Percentiles rank a stretch among this genome's conserved stretches.
These are phyloP conservation scores for Numenius phaeopus DNA, from an alignment of 2,797 vertebrate genomes.

Conservation along the genomic window DNA sequence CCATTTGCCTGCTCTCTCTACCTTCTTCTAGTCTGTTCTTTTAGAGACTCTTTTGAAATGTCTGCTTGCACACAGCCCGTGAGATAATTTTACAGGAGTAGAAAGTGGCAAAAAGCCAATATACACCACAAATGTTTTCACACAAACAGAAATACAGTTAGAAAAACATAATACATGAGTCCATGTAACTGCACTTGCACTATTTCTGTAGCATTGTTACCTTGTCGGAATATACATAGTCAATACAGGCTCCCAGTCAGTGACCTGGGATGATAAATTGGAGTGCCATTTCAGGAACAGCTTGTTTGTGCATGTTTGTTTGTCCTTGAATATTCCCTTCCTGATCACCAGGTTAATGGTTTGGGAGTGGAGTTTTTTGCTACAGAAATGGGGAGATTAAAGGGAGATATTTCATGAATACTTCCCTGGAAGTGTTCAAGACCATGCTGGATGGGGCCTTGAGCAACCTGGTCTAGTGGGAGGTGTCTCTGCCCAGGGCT, in stretches of 20 bases:
- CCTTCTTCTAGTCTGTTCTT: background rate
- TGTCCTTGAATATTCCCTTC: background rate
- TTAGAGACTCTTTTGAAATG: background rate
- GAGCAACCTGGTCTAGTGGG: too few species aligned
- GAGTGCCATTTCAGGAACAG: background rate
- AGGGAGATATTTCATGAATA: background rate
- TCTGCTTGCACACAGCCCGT: background rate
- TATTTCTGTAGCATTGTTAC: background rate
- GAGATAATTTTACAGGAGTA: background rate
- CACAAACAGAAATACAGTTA: background rate
- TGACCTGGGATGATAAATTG: background rate
- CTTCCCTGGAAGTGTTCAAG: too few species aligned
- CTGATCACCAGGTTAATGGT: background rate
- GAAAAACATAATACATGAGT: background rate
- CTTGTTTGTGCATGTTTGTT: background rate
- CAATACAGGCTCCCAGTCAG: background rate
- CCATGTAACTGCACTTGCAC: background rate
- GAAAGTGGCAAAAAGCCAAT: background rate
- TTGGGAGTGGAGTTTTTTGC: background rate
- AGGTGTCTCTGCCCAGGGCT: too few species aligned
- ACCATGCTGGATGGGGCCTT: too few species aligned
- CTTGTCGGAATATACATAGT: background rate
- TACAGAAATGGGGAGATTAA: background rate
- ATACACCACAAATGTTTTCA: background rate
- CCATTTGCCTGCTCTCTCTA: background rate